These are phyloP conservation scores for Girardia tigrina DNA, from an alignment of 2,888 invertebrate species.

Conservation along the genomic window DNA sequence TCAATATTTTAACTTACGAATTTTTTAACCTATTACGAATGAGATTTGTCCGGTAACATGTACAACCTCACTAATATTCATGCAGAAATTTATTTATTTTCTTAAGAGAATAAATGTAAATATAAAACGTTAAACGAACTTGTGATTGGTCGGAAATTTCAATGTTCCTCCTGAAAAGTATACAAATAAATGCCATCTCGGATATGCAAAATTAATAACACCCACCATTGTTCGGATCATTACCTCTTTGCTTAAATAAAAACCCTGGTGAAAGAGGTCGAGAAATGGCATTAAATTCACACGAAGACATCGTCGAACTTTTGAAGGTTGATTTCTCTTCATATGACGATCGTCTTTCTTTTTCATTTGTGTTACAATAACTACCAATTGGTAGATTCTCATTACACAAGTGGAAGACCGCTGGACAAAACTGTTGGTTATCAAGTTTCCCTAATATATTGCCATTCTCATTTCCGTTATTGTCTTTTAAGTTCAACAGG, in stretches of 20 bases:
- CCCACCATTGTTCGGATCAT: constrained; percentile 7
- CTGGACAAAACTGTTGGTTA: background rate
- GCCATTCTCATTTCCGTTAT: background rate
- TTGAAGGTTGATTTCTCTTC: background rate
- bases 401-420: background rate
- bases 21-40: no score
- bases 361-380: background rate
- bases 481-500: background rate
- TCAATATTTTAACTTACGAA: no score
- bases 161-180: no score
- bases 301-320: background rate
- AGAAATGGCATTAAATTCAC: background rate
- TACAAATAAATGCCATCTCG: no score
- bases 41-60: no score
- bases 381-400: background rate
- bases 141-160: no score
- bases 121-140: no score
- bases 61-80: no score
- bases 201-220: no score
- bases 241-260: background rate
- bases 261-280: background rate
- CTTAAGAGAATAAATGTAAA: no score
- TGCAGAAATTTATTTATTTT: no score
- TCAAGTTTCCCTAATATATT: no score
- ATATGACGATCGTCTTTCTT: background rate